These are phyloP conservation scores for Nerophis ophidion DNA, from an alignment of 2,113 vertebrate genomes.

Conservation along the genomic window DNA sequence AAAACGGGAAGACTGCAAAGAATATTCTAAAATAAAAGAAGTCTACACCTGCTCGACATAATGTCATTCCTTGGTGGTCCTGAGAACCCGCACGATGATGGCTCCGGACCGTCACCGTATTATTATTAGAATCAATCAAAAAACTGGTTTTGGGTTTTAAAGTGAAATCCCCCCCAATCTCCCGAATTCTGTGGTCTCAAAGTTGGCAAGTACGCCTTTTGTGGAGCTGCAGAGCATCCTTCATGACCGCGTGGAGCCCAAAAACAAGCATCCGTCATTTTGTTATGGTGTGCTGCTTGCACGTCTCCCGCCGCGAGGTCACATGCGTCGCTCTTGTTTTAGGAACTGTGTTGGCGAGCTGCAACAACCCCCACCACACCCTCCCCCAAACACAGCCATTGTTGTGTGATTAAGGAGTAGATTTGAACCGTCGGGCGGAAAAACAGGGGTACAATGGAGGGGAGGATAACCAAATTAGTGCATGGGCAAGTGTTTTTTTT, in stretches of 20 bases:
- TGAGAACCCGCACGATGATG: no score
- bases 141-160: no score
- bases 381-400: conserved; percentile 15
- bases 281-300: neutral
- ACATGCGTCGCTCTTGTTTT: conserved; percentile 24
- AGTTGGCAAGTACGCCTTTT: no score
- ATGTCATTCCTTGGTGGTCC: no score
- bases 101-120: no score
- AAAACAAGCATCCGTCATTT: conserved; percentile 14
- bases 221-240: conserved; percentile 11
- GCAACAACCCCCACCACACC: conserved; percentile 3
- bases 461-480: conserved; percentile 26
- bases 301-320: neutral
- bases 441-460: conserved; percentile 34
- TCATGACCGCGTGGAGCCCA: conserved; percentile 9
- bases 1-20: no score
- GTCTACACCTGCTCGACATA: no score
- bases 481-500: conserved; percentile 25
- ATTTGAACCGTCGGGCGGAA: conserved; percentile 26
- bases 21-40: no score
- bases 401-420: conserved; percentile 57
- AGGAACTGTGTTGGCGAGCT: conserved; percentile 13
- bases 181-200: no score
- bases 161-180: no score
- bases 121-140: no score